These are phyloP conservation scores for Heterohyrax brucei DNA, from an alignment of 2,797 vertebrate species.

Conservation along the genomic window DNA sequence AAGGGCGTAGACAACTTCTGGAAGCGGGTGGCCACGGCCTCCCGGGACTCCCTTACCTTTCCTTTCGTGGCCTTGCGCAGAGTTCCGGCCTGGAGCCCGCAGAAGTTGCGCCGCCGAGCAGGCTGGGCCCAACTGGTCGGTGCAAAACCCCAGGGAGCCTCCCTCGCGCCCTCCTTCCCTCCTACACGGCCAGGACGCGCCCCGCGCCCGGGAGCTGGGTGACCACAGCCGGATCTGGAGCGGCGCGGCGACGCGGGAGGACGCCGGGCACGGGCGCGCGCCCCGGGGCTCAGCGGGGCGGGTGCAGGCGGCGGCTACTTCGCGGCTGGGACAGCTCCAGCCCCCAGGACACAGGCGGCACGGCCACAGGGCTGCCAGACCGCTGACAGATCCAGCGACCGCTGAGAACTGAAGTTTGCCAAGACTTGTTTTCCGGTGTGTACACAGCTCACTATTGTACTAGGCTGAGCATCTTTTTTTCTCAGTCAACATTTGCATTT, in stretches of 20 bases:
- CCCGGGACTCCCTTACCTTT: conserved; percentile 64
- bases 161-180: not conserved
- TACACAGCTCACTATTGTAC: not conserved
- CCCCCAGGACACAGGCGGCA: conserved; percentile 58
- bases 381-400: not conserved
- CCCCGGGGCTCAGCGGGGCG: conserved; percentile 42
- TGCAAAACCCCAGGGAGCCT: rapidly evolving
- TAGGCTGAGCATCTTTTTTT: not conserved
- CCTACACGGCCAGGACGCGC: not conserved
- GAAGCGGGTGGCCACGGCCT: not conserved
- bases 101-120: conserved; percentile 50
- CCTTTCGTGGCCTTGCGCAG: not conserved
- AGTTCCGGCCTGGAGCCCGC: not conserved
- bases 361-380: not conserved
- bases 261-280: conserved; percentile 70
- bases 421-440: not conserved
- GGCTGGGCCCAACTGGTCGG: not conserved
- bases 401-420: conserved; percentile 45
- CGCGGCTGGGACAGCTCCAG: not conserved
- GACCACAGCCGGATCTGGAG: not conserved
- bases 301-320: conserved; percentile 68
- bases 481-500: not conserved
- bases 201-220: not conserved
- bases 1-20: not conserved
- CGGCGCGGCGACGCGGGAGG: conserved; percentile 54